A percentile compares a stretch with the other conserved stretches of the same genome.
Evolutionary conservation across 1,140 invertebrate species (phyloP).

Genomic region (Megathymus violae): DNA sequence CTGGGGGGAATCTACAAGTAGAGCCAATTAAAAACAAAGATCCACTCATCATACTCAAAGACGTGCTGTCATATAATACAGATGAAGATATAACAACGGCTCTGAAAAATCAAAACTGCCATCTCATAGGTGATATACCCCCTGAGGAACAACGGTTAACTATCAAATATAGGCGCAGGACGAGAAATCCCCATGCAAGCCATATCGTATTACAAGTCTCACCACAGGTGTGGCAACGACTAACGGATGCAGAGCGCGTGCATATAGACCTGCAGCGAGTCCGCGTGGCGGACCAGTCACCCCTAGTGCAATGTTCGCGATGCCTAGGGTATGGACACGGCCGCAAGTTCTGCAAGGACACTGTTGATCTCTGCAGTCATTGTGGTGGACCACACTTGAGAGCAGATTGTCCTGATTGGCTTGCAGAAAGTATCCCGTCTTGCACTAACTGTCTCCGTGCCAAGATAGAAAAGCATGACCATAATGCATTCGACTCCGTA

Average conservation of each 20-base stretch:
- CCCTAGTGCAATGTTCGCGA: not conserved
- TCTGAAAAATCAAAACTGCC: too few species aligned
- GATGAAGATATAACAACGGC: too few species aligned
- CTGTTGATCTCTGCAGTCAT: constrained; percentile 5
- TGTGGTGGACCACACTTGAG: constrained; percentile 7
- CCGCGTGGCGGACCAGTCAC: not conserved
- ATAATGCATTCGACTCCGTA: not conserved
- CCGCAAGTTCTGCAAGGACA: not conserved
- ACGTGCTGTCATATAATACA: too few species aligned
- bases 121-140: too few species aligned
- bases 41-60: too few species aligned
- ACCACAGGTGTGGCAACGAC: too few species aligned
- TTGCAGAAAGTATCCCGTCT: not conserved
- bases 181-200: not conserved
- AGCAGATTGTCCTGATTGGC: not conserved
- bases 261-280: constrained; percentile 4
- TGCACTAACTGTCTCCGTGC: not conserved
- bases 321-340: not conserved
- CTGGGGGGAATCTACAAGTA: too few species aligned
- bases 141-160: not conserved
- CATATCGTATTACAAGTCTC: not conserved
- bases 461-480: not conserved
- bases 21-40: too few species aligned
- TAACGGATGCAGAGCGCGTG: not conserved
- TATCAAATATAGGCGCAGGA: not conserved